Evolutionary conservation across 2,888 invertebrate genomes (phyloP).

Genomic region (Eustalomyia histrio): DNA sequence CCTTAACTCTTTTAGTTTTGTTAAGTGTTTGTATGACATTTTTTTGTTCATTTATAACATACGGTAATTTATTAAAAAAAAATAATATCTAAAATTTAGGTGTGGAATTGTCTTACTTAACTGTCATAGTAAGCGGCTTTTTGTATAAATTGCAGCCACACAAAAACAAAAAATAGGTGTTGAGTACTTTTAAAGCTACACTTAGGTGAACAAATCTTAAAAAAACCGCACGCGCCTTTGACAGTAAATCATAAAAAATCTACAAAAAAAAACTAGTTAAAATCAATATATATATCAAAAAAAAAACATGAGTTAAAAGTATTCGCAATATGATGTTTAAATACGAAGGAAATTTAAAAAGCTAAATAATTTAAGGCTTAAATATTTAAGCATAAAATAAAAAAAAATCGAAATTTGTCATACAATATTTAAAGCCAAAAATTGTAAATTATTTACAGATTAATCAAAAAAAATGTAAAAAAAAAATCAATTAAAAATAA

Average conservation of each 20-base stretch:
- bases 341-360: background rate
- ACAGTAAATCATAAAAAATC: conserved; percentile 26
- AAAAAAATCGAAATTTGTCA: background rate
- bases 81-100: conserved; percentile 25
- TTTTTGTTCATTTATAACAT: background rate
- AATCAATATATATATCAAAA: background rate
- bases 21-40: background rate
- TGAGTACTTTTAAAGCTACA: conserved; percentile 30
- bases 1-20: background rate
- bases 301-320: background rate
- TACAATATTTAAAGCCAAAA: background rate
- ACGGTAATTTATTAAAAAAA: conserved; percentile 1
- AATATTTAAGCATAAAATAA: background rate
- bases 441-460: background rate
- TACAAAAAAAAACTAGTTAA: conserved; percentile 23
- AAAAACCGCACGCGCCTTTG: conserved; percentile 50
- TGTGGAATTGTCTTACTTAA: conserved; percentile 50
- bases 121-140: conserved; percentile 51
- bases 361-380: background rate
- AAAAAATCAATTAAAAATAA: background rate
- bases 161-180: conserved; percentile 20
- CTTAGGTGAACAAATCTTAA: background rate
- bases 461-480: background rate
- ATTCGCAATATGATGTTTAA: too few relatives aligned
- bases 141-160: conserved; percentile 43